Conservation (phyloP, 35 echinoderm and acorn worm genomes). For the Holothuria glaberrima region DNA sequence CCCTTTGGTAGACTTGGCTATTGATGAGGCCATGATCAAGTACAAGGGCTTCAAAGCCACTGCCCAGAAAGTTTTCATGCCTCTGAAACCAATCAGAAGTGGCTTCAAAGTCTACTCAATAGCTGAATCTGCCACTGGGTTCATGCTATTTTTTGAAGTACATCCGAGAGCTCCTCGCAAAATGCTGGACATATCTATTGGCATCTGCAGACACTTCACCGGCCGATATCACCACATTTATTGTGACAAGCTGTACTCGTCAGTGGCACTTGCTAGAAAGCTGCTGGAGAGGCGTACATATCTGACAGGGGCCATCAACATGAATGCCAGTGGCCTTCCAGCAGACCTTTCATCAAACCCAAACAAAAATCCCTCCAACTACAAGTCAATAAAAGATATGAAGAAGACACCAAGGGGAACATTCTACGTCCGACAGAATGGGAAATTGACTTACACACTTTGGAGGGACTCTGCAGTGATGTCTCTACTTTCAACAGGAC, state of each 20-base stretch:
- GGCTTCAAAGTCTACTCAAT: conserved; percentile 31
- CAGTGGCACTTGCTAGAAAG: conserved; percentile 23
- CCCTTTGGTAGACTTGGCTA: too few relatives aligned
- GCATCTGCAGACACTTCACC: background rate
- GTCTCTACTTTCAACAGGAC: conserved; percentile 22
- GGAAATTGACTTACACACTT: background rate
- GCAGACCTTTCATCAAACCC: background rate
- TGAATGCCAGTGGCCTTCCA: conserved; percentile 21
- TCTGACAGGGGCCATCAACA: conserved; percentile 34
- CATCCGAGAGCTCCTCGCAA: background rate
- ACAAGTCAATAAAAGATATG: background rate
- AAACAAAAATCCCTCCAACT: conserved; percentile 17
- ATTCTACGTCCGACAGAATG: conserved; percentile 37
- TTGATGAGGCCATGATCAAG: too few relatives aligned
- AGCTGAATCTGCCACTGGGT: conserved; percentile 30
- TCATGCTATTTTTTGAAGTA: conserved; percentile 1
- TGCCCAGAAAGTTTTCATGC: background rate
- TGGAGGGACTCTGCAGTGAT: conserved; percentile 41
- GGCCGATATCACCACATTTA: conserved; percentile 46
- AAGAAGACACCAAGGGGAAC: background rate
- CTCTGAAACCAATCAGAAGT: background rate
- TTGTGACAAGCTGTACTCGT: conserved; percentile 54
- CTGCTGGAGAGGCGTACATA: conserved; percentile 32
- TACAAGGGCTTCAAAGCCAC: conserved; percentile 24
- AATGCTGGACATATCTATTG: background rate